Evolutionary conservation across 1,140 invertebrate genomes (phyloP), one percentile per base, ranked within the genome.

Genomic region (Drosophila nasuta): DNA sequence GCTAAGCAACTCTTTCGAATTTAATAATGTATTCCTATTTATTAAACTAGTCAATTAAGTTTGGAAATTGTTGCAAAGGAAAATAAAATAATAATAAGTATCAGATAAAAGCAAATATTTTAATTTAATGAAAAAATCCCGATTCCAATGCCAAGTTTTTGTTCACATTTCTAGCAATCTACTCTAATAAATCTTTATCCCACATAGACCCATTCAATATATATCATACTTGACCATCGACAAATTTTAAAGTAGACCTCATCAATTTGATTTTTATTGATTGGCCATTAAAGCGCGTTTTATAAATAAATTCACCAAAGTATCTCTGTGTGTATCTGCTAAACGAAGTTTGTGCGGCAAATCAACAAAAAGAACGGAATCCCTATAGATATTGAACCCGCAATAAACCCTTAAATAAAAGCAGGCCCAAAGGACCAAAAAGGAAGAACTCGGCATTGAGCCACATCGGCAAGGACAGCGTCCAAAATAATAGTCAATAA

Each of bases 401-500:
- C 1, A 28, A 72, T 3, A 57, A 41, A 63, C n/a, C 25, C 48
- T 49, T 63, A 60, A 57, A 49, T 56, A 51, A 71, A 60, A 62
- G 11, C 11, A 28, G 25, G 30, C 25, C 57, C 46, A 45, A 60
- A 75, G 65, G 38, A 13, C 35, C 49, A 7, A 45, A 45, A 25
- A 25, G 20, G 20, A 25, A 54, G 25, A 33, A 33, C 30, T 1
- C 5, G 7, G 17, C 54, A 35, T 10, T 15, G 43, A 33, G 4
- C 43, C 45, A 49, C 1, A 33, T 33, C 66, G 51, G 67, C 81
- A 81, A 81, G 77, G 69, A 54, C 52, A 51, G 51, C 45, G 54
- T 28, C 11, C 78, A 66, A 78, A 82, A 83, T 88, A 83, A 88
- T 88, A 88, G 83, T 88, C 83, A 88, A 88, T 88, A 88, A 88